Evolutionary conservation across 2,888 invertebrate species (phyloP).

Genomic region (Cryptosula pallasiana): DNA sequence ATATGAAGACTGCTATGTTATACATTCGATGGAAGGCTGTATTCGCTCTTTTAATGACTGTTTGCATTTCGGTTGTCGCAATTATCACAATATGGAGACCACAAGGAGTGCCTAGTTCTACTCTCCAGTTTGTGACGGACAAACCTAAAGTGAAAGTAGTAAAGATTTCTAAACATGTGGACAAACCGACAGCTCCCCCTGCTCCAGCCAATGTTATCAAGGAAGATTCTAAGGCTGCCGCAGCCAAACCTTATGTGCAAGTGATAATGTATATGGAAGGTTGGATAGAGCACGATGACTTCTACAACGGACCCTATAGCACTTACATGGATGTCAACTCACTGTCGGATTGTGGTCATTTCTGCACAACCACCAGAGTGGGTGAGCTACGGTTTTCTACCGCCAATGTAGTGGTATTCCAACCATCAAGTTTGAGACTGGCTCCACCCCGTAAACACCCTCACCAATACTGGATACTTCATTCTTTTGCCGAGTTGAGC

Average conservation of each 20-base stretch:
- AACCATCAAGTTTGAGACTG: neutral
- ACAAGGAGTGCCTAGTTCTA: too few relatives aligned
- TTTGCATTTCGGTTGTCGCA: too few relatives aligned
- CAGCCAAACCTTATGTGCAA: neutral
- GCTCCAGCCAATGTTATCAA: too few relatives aligned
- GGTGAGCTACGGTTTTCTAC: neutral
- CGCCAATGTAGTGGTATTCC: slow-evolving; percentile 9
- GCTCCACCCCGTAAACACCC: neutral
- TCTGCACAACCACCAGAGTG: neutral
- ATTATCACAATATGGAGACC: too few relatives aligned
- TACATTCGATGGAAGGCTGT: too few relatives aligned
- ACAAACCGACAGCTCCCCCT: too few relatives aligned
- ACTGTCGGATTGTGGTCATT: neutral
- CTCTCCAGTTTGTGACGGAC: too few relatives aligned
- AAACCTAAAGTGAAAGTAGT: too few relatives aligned
- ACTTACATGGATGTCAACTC: neutral
- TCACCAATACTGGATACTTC: slow-evolving; percentile 19
- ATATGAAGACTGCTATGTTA: too few relatives aligned
- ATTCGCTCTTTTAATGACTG: too few relatives aligned
- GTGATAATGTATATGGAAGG: slow-evolving; percentile 1
- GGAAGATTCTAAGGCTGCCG: too few relatives aligned
- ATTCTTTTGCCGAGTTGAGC: neutral
- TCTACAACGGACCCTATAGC: neutral
- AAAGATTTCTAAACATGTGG: too few relatives aligned
- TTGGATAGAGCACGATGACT: slow-evolving; percentile 2